Conservation (phyloP, 2,113 vertebrate species). For the Phalacrocorax brasilianus region DNA sequence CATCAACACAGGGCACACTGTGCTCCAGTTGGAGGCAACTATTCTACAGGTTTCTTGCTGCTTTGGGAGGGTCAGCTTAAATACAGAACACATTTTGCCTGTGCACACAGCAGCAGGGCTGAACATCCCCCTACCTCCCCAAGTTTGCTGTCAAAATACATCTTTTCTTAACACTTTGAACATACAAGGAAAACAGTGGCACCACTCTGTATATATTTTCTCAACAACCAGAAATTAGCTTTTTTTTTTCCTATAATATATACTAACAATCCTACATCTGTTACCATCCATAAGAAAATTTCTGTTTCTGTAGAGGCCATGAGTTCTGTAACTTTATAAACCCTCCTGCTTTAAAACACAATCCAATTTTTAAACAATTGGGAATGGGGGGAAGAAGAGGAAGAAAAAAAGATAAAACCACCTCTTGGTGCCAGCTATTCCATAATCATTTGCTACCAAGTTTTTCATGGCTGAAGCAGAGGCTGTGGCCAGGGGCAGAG, state of each 20-base stretch:
- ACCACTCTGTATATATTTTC: background rate
- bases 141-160: background rate
- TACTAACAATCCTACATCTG: background rate
- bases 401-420: background rate
- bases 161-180: background rate
- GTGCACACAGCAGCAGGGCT: background rate
- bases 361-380: background rate
- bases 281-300: background rate
- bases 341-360: background rate
- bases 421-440: background rate
- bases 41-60: background rate
- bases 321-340: background rate
- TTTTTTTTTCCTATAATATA: background rate
- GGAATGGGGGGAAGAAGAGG: no score
- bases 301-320: rapidly evolving
- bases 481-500: background rate
- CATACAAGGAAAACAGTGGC: background rate
- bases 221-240: background rate
- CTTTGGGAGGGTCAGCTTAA: background rate
- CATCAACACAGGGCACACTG: background rate
- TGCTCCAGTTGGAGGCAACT: background rate
- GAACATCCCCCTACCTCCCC: background rate
- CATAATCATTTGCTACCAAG: background rate
- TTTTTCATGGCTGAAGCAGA: background rate
- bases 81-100: background rate